Evolutionary conservation across 1,140 invertebrate species (phyloP).

Genomic region (Drosophila grimshawi): DNA sequence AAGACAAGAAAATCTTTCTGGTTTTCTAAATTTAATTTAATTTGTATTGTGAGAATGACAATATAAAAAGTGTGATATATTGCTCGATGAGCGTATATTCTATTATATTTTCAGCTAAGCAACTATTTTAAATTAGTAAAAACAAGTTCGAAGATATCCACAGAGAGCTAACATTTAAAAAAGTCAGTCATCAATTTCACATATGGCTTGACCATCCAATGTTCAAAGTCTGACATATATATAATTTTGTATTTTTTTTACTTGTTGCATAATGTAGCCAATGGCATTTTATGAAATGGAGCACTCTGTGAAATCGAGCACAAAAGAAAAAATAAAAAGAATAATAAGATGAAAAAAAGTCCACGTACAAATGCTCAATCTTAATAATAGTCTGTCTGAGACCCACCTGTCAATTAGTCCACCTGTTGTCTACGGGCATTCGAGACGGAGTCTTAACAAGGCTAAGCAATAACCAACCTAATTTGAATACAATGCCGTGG

Average conservation of each 20-base stretch:
- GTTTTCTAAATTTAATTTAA: no score
- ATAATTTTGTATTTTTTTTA: background rate
- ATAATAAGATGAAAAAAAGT: slow-evolving; percentile 8
- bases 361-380: slow-evolving; percentile 27
- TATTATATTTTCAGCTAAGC: no score
- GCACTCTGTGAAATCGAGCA: slow-evolving; percentile 50
- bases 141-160: no score
- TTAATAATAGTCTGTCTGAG: slow-evolving; percentile 40
- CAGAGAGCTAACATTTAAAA: no score
- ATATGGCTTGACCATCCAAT: no score
- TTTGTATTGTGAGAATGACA: no score
- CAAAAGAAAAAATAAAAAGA: no score
- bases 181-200: no score
- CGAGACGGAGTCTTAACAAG: slow-evolving; percentile 19
- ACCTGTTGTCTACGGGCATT: slow-evolving; percentile 20
- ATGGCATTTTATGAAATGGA: slow-evolving; percentile 18
- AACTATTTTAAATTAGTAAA: no score
- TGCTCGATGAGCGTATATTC: no score
- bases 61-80: no score
- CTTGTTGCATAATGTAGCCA: slow-evolving; percentile 4
- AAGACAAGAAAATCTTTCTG: no score
- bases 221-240: background rate
- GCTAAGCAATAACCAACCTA: slow-evolving; percentile 30
- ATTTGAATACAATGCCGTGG: slow-evolving; percentile 71
- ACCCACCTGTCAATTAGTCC: slow-evolving; percentile 35